Evolutionary conservation across 2,113 vertebrate genomes (phyloP), one percentile per base, ranked within the genome.

Genomic region (Nannospalax galili): DNA sequence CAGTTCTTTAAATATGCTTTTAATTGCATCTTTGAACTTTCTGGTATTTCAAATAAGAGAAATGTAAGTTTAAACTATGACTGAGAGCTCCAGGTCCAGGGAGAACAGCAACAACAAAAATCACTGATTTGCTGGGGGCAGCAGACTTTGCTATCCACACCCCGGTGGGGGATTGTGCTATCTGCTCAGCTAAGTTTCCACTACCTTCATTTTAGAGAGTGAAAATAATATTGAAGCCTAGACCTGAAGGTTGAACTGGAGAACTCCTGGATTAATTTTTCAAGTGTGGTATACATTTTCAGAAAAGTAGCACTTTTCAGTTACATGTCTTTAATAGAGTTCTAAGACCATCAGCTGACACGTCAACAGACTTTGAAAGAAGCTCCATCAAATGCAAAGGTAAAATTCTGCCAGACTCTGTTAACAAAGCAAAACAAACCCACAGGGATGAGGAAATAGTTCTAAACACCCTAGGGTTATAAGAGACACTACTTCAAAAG

Each of bases 181-280:
- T 92, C 40, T 94, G 28, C 42, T 84, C 74, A 96, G 69, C 15
- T 19, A 85, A 28, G 11, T 86, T 79, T 95, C 30, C 40, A 92
- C 16, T 80, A 52, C 60, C 62, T 95, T 95, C 26, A 42, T 24
- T 90, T 93, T 92, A 65, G 84, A 88, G n/a, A 65, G 48, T 81
- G 81, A 94, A 91, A 77, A 37, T 82, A 45, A 85, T 88, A 85
- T 88, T 64, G 87, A 7, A 85, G 12, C 26, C 30, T 42, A 82
- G 19, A 75, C 79, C 22, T 92, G 42, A 92, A 37, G 28, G 56
- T 3, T 92, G 88, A 97, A 86, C 52, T 45, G 10, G 65, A 90
- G 64, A 85, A 72, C 16, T 52, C 84, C 26, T 80, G 64, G 79
- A 95, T 80, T 97, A 73, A 91, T 93, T 92, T 97, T 95, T 86